A percentile compares a stretch with the other conserved stretches of the same genome.
Conservation (phyloP, 2,888 invertebrate genomes). For the Acanthosepion pharaonis region DNA sequence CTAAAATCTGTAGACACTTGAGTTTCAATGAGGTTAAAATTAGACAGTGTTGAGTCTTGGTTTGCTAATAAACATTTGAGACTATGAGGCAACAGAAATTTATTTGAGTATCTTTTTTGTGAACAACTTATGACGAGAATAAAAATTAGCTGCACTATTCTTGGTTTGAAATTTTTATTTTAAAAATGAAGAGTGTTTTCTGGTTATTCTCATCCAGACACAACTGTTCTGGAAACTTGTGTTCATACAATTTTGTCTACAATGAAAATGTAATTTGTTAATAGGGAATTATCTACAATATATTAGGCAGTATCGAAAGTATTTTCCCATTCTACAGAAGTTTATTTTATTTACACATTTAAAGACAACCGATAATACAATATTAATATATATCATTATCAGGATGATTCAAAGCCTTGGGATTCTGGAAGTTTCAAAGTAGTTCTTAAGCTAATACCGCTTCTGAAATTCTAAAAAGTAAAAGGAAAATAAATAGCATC, state of each 20-base stretch:
- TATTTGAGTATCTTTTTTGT: not conserved
- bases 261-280: not conserved
- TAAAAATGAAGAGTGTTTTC: not conserved
- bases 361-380: too few species aligned
- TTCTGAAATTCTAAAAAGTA: too few species aligned
- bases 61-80: not conserved
- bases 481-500: too few species aligned
- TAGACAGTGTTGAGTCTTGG: not conserved
- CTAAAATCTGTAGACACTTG: constrained; percentile 4
- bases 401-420: too few species aligned
- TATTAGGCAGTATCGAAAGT: too few species aligned
- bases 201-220: not conserved
- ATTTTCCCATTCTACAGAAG: too few species aligned
- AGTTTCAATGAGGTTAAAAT: not conserved
- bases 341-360: too few species aligned
- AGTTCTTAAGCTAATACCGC: too few species aligned
- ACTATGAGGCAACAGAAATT: not conserved
- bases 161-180: not conserved
- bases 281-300: not conserved
- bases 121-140: not conserved
- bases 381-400: too few species aligned
- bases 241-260: not conserved
- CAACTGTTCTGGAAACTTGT: not conserved
- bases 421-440: too few species aligned
- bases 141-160: not conserved